A percentile compares a stretch with the other conserved stretches of the same genome.
Conservation (phyloP, 2,888 invertebrate genomes). For the Thymelicus lineola region DNA sequence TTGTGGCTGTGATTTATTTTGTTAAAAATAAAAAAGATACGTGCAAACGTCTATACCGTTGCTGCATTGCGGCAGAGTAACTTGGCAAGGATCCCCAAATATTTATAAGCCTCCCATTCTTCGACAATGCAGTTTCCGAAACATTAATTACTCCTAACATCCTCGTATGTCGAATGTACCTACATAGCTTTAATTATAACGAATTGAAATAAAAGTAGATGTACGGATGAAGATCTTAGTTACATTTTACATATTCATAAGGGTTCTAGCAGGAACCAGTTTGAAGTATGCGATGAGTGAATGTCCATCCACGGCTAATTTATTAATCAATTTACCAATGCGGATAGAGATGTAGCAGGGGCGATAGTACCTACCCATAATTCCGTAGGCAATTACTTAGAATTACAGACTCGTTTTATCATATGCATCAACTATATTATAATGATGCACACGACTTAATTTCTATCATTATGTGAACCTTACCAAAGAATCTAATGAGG, state of each 20-base stretch:
- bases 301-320: slow-evolving; percentile 38
- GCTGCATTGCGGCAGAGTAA: slow-evolving; percentile 1
- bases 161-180: neutral
- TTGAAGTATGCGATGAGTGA: slow-evolving; percentile 31
- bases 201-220: slow-evolving; percentile 12
- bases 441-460: slow-evolving; percentile 28
- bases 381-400: slow-evolving; percentile 33
- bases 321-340: slow-evolving; percentile 38
- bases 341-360: slow-evolving; percentile 32
- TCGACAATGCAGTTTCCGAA: neutral
- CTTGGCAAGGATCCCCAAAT: slow-evolving; percentile 4
- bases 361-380: slow-evolving; percentile 23
- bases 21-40: neutral
- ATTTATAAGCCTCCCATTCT: neutral
- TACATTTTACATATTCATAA: slow-evolving; percentile 24
- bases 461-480: slow-evolving; percentile 24
- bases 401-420: slow-evolving; percentile 36
- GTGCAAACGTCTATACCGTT: neutral
- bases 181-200: slow-evolving; percentile 12
- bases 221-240: slow-evolving; percentile 9
- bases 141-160: neutral
- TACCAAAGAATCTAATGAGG: slow-evolving; percentile 17
- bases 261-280: slow-evolving; percentile 19
- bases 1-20: too few species aligned
- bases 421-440: slow-evolving; percentile 24